phyloP scores from a whole-genome alignment of 1,140 invertebrate species.

The Cotesia vestalis region DNA sequence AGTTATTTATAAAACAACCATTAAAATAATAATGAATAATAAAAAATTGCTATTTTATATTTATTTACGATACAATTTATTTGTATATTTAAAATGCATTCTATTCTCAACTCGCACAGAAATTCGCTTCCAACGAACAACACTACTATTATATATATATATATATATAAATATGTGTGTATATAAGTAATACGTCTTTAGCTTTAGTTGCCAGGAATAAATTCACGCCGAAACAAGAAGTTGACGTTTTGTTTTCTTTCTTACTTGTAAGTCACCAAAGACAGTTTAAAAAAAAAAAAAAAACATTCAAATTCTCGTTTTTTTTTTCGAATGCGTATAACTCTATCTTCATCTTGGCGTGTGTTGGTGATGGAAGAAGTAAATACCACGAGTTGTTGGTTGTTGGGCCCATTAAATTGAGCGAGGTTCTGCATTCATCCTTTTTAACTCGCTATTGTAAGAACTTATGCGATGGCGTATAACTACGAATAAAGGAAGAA shows the following conservation, averaged over 20 bases:
- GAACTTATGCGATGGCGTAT: no score
- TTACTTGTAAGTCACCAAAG: constrained; percentile 10
- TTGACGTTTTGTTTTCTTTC: constrained; percentile 33
- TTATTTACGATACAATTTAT: no score
- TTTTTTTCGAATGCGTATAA: not conserved
- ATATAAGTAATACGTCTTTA: constrained; percentile 1
- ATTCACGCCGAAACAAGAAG: constrained; percentile 31
- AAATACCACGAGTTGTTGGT: constrained; percentile 30
- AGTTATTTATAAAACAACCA: no score
- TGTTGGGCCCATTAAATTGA: constrained; percentile 28
- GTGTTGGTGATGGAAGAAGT: constrained; percentile 33
- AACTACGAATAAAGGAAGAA: no score
- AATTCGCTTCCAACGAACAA: no score
- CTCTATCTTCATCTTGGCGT: constrained; percentile 8
- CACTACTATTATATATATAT: no score
- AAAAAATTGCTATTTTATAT: no score
- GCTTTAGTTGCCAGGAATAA: constrained; percentile 30
- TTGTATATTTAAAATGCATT: no score
- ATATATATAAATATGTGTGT: no score
- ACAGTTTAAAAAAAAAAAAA: constrained; percentile 1
- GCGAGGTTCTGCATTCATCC: constrained; percentile 17
- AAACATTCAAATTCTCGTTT: constrained; percentile 3
- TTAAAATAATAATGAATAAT: no score
- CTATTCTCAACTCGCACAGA: no score
- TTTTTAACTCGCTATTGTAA: not conserved